Conservation (phyloP, 2,888 invertebrate species). For the Acleris literana region DNA sequence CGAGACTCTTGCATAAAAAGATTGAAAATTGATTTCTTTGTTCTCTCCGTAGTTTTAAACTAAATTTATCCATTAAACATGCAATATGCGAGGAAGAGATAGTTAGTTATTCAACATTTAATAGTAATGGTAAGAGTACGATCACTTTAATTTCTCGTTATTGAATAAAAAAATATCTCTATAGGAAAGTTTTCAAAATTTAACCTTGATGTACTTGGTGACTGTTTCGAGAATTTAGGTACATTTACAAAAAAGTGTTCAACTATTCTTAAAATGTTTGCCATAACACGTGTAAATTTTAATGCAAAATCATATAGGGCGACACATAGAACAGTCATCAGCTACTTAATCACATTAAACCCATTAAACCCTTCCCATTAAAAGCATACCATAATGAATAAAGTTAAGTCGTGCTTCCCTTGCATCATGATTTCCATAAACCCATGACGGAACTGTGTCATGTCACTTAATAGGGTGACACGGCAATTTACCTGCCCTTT, state of each 20-base stretch:
- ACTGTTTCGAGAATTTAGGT: too few species aligned
- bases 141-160: too few species aligned
- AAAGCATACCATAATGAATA: constrained; percentile 3
- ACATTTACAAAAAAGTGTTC: too few species aligned
- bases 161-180: too few species aligned
- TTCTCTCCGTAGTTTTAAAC: background rate
- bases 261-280: too few species aligned
- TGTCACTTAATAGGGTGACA: constrained; percentile 6
- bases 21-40: constrained; percentile 3
- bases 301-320: background rate
- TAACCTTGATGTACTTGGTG: too few species aligned
- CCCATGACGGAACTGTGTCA: constrained; percentile 7
- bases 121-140: too few species aligned
- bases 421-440: constrained; percentile 9
- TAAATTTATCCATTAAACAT: too few species aligned
- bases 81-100: too few species aligned
- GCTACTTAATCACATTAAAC: background rate
- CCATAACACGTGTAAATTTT: too few species aligned
- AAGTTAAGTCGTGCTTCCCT: constrained; percentile 1
- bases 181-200: too few species aligned
- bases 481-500: background rate
- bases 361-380: background rate
- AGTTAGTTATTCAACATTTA: too few species aligned
- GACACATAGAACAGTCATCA: background rate
- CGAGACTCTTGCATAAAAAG: constrained; percentile 17